These are phyloP conservation scores for Peromyscus aztecus DNA, from an alignment of 2,797 vertebrate genomes.

Conservation along the genomic window DNA sequence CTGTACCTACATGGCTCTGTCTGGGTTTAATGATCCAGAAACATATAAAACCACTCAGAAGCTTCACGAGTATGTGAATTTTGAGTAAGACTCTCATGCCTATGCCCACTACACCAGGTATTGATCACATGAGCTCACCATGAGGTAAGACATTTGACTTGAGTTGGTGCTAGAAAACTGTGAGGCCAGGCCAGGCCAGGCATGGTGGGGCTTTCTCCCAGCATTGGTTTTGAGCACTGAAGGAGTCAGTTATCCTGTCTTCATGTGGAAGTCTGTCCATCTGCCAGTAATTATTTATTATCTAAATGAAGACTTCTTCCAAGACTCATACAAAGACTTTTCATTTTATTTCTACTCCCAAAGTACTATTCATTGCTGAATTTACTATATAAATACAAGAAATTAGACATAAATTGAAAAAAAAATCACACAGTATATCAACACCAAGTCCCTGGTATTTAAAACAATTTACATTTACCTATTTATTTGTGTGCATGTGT, in stretches of 20 bases:
- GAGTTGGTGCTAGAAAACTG: not conserved
- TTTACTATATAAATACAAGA: not conserved
- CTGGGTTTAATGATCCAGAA: not conserved
- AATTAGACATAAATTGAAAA: not conserved
- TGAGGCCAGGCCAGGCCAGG: not conserved
- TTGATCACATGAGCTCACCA: not conserved
- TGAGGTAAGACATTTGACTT: not conserved
- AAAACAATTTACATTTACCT: not conserved
- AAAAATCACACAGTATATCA: slow-evolving; percentile 30
- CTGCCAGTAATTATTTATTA: not conserved
- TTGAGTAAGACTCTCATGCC: slow-evolving; percentile 1
- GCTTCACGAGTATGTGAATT: not conserved
- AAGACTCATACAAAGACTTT: not conserved
- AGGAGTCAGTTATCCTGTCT: not conserved
- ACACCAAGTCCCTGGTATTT: not conserved
- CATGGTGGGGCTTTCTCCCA: not conserved
- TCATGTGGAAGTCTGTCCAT: not conserved
- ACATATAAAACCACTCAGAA: slow-evolving; percentile 2
- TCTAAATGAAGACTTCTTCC: not conserved
- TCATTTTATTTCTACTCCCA: slow-evolving; percentile 26
- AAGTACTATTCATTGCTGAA: slow-evolving; percentile 43
- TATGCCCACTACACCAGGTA: not conserved
- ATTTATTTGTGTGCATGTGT: not conserved
- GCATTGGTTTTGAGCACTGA: not conserved
- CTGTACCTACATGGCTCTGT: not conserved